Conservation (phyloP, 2,113 vertebrate species). For the Myiagra hebetior region DNA sequence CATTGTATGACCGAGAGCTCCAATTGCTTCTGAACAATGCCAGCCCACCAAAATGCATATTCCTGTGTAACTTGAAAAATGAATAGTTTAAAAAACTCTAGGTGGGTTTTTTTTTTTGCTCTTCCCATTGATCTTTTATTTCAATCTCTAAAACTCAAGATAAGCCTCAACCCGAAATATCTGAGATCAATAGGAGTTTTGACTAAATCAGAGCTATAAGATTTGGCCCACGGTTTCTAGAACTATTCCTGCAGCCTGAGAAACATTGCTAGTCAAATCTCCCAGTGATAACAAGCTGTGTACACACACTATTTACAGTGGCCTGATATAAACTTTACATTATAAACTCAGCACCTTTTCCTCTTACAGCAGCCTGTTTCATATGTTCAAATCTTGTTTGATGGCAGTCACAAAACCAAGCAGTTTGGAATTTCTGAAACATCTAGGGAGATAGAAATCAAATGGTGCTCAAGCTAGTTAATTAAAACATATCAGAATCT, state of each 20-base stretch:
- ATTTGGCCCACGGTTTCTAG: not conserved
- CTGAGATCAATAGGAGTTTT: not conserved
- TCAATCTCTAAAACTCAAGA: not conserved
- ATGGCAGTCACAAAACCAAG: not conserved
- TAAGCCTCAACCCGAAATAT: not conserved
- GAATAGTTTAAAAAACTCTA: not conserved
- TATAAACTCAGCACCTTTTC: not conserved
- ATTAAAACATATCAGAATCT: constrained; percentile 67
- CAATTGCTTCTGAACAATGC: not conserved
- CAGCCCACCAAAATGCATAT: not conserved
- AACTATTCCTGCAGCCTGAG: not conserved
- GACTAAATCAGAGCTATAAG: not conserved
- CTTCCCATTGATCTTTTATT: not conserved
- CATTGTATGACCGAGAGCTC: not conserved
- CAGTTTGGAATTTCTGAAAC: constrained; percentile 25
- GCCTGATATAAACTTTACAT: not conserved
- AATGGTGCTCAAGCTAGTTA: constrained; percentile 50
- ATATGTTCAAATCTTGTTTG: not conserved
- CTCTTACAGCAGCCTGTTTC: not conserved
- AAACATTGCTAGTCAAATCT: not conserved
- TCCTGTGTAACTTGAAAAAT: not conserved
- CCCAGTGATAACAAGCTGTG: not conserved
- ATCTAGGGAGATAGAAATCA: constrained; percentile 45
- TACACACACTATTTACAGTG: not conserved
- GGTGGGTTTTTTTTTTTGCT: not conserved